Percentiles rank a stretch among this genome's conserved stretches.
Conservation (phyloP, 2,888 invertebrate species). For the Bombylius discolor region DNA sequence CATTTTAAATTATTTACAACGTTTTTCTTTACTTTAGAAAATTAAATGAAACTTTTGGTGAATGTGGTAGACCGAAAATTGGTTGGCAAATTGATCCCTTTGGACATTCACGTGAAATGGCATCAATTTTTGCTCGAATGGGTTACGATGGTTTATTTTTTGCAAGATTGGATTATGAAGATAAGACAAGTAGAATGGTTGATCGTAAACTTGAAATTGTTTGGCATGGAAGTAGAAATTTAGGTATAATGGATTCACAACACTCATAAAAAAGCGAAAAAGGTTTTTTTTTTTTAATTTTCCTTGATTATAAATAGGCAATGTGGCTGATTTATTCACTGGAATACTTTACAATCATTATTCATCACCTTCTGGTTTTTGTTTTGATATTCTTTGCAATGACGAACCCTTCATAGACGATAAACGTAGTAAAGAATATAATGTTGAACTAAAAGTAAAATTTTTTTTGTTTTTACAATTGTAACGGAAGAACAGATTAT, state of each 20-base stretch:
- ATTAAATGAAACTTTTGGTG: slow-evolving; percentile 54
- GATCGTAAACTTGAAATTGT: slow-evolving; percentile 62
- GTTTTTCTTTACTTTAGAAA: slow-evolving; percentile 32
- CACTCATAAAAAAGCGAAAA: background rate
- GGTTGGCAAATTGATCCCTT: slow-evolving; percentile 85
- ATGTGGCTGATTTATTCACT: slow-evolving; percentile 61
- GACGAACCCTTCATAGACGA: slow-evolving; percentile 84
- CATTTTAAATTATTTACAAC: too few species aligned
- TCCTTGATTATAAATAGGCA: slow-evolving; percentile 34
- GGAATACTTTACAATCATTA: slow-evolving; percentile 72
- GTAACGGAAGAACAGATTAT: too few species aligned
- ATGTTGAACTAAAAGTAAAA: slow-evolving; percentile 59
- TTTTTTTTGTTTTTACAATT: too few species aligned
- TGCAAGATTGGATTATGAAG: slow-evolving; percentile 64
- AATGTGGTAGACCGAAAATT: slow-evolving; percentile 59
- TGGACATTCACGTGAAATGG: slow-evolving; percentile 78
- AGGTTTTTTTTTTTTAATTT: background rate
- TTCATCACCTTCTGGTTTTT: slow-evolving; percentile 78
- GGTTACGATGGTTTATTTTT: slow-evolving; percentile 82
- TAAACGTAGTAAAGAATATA: slow-evolving; percentile 65
- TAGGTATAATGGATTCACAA: slow-evolving; percentile 39
- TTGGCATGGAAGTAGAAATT: slow-evolving; percentile 62
- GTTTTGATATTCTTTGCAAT: slow-evolving; percentile 76
- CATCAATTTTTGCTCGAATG: slow-evolving; percentile 65
- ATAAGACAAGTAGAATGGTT: slow-evolving; percentile 57